Conservation (phyloP, 2,797 vertebrate genomes). For the Poeciliopsis turneri region DNA sequence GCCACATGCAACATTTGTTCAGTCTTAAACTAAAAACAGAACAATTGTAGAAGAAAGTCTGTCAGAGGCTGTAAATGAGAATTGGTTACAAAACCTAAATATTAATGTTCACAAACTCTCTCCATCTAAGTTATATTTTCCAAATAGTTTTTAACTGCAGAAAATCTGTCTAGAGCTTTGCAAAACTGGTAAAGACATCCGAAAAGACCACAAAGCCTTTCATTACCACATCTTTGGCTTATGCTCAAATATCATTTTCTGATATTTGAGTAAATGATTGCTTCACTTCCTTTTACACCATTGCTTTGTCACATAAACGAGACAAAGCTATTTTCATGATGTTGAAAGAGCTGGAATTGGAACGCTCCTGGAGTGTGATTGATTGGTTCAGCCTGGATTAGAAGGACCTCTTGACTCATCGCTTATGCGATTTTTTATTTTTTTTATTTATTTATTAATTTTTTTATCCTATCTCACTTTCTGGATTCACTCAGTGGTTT, state of each 20-base stretch:
- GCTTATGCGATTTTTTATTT: slow-evolving; percentile 33
- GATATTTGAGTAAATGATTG: slow-evolving; percentile 15
- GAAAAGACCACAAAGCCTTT: background rate
- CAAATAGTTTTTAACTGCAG: background rate
- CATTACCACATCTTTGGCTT: background rate
- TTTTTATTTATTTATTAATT: no score
- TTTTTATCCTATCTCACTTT: slow-evolving; percentile 39
- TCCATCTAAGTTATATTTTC: background rate
- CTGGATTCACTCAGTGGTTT: slow-evolving; percentile 24
- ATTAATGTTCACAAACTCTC: background rate
- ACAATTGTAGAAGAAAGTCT: background rate
- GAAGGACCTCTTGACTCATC: slow-evolving; percentile 49
- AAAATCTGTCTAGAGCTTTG: background rate
- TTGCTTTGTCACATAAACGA: slow-evolving; percentile 12
- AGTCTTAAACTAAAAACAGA: background rate
- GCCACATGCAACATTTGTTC: background rate
- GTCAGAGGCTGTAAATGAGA: background rate
- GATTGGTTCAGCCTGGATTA: slow-evolving; percentile 57
- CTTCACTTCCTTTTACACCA: slow-evolving; percentile 27
- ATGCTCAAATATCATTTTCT: background rate
- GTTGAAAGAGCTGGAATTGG: slow-evolving; percentile 31
- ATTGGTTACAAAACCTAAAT: background rate
- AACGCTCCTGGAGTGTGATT: slow-evolving; percentile 47
- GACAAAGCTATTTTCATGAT: slow-evolving; percentile 39
- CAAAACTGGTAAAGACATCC: background rate